These are phyloP conservation scores for Arremon aurantiirostris DNA, from an alignment of 2,797 vertebrate species.

Conservation along the genomic window DNA sequence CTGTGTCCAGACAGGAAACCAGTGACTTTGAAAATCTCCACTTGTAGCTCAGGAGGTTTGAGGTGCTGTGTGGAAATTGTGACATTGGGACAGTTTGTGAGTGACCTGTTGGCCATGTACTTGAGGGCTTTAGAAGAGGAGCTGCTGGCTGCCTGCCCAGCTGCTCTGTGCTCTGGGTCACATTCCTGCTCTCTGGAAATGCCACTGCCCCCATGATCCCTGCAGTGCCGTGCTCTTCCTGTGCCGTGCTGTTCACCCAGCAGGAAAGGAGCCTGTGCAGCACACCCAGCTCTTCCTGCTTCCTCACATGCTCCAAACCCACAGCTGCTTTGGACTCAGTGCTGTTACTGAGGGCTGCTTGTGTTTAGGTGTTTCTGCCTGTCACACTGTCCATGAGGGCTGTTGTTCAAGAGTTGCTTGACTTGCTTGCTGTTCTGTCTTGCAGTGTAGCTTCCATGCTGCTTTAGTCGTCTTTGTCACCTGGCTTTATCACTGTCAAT, in stretches of 20 bases:
- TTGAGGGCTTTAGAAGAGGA: not conserved
- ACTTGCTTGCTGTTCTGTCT: not conserved
- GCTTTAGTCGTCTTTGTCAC: not conserved
- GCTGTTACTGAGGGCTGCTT: not conserved
- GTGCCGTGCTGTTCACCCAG: not conserved
- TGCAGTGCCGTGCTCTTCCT: not conserved
- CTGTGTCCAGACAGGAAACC: not conserved
- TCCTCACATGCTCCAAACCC: not conserved
- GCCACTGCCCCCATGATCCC: conserved; percentile 50
- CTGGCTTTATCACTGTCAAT: not conserved
- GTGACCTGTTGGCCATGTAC: not conserved
- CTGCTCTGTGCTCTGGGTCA: not conserved
- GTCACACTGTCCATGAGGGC: not conserved
- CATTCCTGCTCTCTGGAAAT: not conserved
- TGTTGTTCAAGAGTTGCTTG: not conserved
- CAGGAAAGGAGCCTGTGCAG: not conserved
- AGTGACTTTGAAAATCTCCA: not conserved
- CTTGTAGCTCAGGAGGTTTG: not conserved
- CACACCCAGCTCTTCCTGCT: not conserved
- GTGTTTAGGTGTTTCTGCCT: not conserved
- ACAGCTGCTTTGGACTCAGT: not conserved
- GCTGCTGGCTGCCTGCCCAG: conserved; percentile 6
- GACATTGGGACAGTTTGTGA: not conserved
- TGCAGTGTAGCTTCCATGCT: not conserved
- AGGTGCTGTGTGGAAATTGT: not conserved